Percentiles rank a stretch among this genome's conserved stretches.
phyloP scores from a whole-genome alignment of 2,113 vertebrate genomes.

The Microcebus griseorufus region DNA sequence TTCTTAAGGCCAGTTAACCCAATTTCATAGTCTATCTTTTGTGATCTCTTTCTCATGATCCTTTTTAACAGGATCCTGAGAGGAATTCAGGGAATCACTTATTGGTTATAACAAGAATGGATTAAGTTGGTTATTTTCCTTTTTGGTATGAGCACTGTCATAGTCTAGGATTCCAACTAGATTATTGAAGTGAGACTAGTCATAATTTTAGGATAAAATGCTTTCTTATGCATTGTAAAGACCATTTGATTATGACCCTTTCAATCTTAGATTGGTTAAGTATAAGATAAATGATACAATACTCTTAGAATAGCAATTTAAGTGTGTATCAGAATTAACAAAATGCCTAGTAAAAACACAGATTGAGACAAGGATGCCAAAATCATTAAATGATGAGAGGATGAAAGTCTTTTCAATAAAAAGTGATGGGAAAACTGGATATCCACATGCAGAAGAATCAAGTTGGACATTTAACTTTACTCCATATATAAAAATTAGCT shows the following conservation, averaged over 20 bases:
- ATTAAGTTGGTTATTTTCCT: neutral
- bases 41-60: neutral
- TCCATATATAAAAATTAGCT: neutral
- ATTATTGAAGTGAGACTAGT: neutral
- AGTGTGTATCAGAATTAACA: neutral
- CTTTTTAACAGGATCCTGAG: neutral
- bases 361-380: neutral
- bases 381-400: neutral
- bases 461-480: neutral
- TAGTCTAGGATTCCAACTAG: neutral
- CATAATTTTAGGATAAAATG: conserved; percentile 10
- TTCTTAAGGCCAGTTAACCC: neutral
- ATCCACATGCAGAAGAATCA: neutral
- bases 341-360: neutral
- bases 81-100: neutral
- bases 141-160: neutral
- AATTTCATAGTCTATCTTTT: neutral
- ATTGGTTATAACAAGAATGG: neutral
- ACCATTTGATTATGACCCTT: neutral
- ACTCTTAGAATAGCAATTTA: neutral
- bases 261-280: neutral
- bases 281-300: neutral
- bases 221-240: neutral
- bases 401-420: neutral
- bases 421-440: neutral